Evolutionary conservation across 2,113 vertebrate genomes (phyloP), one percentile per base, ranked within the genome.

Genomic region (Rhodinocichla rosea): DNA sequence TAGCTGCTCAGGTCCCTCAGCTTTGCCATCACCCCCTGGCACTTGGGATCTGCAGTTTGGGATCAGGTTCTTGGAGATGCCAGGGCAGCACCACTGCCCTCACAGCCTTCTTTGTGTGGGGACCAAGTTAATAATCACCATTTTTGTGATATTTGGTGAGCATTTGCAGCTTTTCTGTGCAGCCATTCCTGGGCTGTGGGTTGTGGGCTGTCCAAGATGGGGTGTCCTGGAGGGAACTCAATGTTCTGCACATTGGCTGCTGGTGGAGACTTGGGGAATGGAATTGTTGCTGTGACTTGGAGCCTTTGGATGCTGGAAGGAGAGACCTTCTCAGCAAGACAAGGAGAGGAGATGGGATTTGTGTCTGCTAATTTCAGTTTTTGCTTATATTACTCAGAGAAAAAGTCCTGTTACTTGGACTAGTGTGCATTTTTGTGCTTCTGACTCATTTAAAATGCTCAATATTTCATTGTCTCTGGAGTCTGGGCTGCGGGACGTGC

Each of bases 181-280:
- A 83, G n/a, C 2, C 2, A 0, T 35, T 47, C 40, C 39, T 40
- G 22, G 74, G 18, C 68, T 59, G 53, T n/a, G 44, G n/a, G 14
- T 28, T 32, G 45, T 23, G 5, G 13, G 7, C 57, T 80, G 30
- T 13, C 44, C 24, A 0, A 2, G 28, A 2, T 2, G 2, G 4
- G 22, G 2, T 37, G 64, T 32, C 49, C 73, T 63, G n/a, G 13
- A 55, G 49, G 32, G 44, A 59, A 4, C 42, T 55, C 7, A 10
- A 0, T 0, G 0, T 3, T 22, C 57, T 76, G 33, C 33, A 24
- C 3, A 0, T 44, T 50, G 50, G 60, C 52, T 84, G 64, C 37
- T 30, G 30, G 7, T 20, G 37, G 40, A 20, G 70, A 13, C 17
- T 7, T 30, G 50, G 52, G 67, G 21, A 5, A 11, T 26, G 20